Evolutionary conservation across 2,888 invertebrate genomes (phyloP), one percentile per base, ranked within the genome.

Genomic region (Crematogaster levior): DNA sequence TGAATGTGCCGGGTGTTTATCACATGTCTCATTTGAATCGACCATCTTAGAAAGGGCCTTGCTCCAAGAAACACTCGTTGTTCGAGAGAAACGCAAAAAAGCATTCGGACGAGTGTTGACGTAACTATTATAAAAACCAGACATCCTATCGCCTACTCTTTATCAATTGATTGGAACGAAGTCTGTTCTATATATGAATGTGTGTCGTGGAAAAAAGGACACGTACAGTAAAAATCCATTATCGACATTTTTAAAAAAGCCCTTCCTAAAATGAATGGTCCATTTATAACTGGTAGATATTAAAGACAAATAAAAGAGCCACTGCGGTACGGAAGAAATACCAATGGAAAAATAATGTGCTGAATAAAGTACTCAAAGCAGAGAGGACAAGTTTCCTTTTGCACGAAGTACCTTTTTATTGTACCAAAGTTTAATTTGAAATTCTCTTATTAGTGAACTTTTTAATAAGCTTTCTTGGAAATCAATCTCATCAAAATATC

Each of bases 261-360:
- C 21, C 21, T 34, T 73, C 21, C 43, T 61, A 61, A 61, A 30
- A 73, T 73, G 15, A 43, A n/a, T 6, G 30, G 40, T 30, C 61
- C 46, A n/a, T 61, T 73, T 61, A 61, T 60, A 72, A 51, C 37
- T 75, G 15, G 46, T 27, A n/a, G 68, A 58, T n/a, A 66, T 72
- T 58, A 58, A 72, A 72, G 40, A 5, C 40, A 61, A 73, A 73
- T 73, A 61, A 61, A 34, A 15, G 10, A 65, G 43, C 4, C 63
- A 21, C 18, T 24, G 21, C 18, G n/a, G n/a, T 30, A 60, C n/a
- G n/a, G 43, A 73, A 46, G 5, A 34, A 27, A 43, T 43, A 60
- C 10, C 15, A 21, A 30, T 12, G n/a, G 40, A 30, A 58, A 73
- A 40, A 56, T 37, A 56, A 60, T 27, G 4, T 21, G 60, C n/a